These are phyloP conservation scores for Gambusia holbrooki DNA, from an alignment of 2,113 vertebrate species.

Conservation along the genomic window DNA sequence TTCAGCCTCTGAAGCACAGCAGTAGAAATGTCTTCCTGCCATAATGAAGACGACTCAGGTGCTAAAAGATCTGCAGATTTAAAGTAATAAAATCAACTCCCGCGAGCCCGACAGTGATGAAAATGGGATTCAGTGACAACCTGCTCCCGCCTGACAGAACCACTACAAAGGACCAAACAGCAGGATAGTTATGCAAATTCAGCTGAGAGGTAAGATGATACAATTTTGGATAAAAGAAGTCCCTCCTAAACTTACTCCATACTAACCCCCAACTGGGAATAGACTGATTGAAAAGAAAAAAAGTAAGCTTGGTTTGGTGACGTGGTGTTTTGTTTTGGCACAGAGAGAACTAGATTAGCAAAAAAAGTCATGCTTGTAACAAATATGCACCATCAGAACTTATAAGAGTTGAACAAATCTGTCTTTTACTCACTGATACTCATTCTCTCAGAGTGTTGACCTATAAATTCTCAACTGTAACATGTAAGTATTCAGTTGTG, in stretches of 20 bases:
- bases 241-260: constrained; percentile 31
- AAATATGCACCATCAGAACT: constrained; percentile 11
- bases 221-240: constrained; percentile 52
- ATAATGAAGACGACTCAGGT: constrained; percentile 41
- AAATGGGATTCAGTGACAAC: constrained; percentile 56
- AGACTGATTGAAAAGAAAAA: constrained; percentile 18
- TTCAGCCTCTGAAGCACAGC: constrained; percentile 28
- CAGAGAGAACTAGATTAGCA: neutral
- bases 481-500: too few relatives aligned
- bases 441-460: too few relatives aligned
- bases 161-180: constrained; percentile 37
- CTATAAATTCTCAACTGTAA: too few relatives aligned
- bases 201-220: constrained; percentile 40
- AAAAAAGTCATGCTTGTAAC: constrained; percentile 21
- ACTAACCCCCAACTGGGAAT: constrained; percentile 31
- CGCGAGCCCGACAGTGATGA: constrained; percentile 42
- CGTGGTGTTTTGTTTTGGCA: constrained; percentile 9
- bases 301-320: constrained; percentile 6
- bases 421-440: too few relatives aligned
- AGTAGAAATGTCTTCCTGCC: constrained; percentile 17
- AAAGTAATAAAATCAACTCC: constrained; percentile 44
- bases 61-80: constrained; percentile 45
- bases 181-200: constrained; percentile 66
- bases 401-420: neutral
- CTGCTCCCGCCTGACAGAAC: constrained; percentile 44